A percentile compares a stretch with the other conserved stretches of the same genome.
phyloP scores from a whole-genome alignment of 2,113 vertebrate species.

The Paramormyrops kingsleyae region DNA sequence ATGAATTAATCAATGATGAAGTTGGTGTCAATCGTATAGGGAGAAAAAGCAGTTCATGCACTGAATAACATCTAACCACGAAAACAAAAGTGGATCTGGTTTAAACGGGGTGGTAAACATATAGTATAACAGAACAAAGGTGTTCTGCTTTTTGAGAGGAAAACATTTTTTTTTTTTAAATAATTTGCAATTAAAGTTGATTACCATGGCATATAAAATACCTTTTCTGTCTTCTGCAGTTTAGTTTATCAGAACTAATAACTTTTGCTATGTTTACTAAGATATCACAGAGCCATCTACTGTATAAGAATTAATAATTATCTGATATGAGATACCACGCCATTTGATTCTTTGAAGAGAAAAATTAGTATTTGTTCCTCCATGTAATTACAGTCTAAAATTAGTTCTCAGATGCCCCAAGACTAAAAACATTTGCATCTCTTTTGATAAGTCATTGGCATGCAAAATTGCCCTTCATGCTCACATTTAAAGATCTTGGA shows the following conservation, averaged over 20 bases:
- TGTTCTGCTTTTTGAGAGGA: neutral
- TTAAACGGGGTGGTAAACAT: neutral
- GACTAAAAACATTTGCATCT: constrained; percentile 19
- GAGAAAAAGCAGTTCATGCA: neutral
- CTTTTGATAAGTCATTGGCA: constrained; percentile 19
- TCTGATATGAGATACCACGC: constrained; percentile 6
- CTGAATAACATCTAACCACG: neutral
- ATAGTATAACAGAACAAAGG: neutral
- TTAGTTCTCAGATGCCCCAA: constrained; percentile 17
- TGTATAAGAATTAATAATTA: neutral
- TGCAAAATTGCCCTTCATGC: constrained; percentile 11
- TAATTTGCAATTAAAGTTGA: constrained; percentile 1
- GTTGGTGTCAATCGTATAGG: neutral
- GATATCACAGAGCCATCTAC: neutral
- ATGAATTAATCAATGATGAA: neutral
- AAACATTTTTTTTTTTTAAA: neutral
- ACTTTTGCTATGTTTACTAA: neutral
- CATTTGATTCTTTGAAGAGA: constrained; percentile 19
- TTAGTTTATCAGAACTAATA: neutral
- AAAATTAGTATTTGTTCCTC: constrained; percentile 24
- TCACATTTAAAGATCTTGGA: constrained; percentile 5
- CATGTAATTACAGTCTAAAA: constrained; percentile 21
- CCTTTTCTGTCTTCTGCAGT: neutral
- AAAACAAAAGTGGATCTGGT: neutral
- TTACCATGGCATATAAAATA: constrained; percentile 7